These are phyloP conservation scores for Amphiprion ocellaris DNA, from an alignment of 2,113 vertebrate species.

Conservation along the genomic window DNA sequence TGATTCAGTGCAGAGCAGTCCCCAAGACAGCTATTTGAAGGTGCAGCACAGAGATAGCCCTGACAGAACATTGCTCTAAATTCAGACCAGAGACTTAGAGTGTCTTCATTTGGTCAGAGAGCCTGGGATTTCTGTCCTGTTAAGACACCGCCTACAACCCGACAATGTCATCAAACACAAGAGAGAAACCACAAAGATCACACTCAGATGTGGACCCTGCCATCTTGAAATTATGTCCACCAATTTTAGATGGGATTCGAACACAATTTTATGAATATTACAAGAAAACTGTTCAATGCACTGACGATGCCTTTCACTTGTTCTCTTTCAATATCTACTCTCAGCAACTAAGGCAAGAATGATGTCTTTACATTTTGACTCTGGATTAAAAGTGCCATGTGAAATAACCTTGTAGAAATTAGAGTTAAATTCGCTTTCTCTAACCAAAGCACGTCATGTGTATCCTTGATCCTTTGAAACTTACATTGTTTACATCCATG, in stretches of 20 bases:
- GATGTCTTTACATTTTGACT: no score
- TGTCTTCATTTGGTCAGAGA: constrained; percentile 45
- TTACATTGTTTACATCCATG: no score
- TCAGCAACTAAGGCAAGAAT: no score
- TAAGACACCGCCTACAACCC: constrained; percentile 9
- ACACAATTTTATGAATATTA: background rate
- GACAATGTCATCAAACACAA: constrained; percentile 1
- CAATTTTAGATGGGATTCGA: background rate
- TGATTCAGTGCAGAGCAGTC: constrained; percentile 72
- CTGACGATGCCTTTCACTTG: no score
- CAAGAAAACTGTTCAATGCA: no score
- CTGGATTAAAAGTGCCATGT: no score
- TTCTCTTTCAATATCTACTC: no score
- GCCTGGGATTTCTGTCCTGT: constrained; percentile 11
- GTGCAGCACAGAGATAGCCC: constrained; percentile 52
- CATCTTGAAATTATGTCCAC: background rate
- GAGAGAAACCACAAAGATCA: background rate
- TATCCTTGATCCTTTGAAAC: no score
- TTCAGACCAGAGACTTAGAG: constrained; percentile 44
- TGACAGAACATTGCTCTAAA: constrained; percentile 49
- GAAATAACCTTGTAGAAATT: no score
- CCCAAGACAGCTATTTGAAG: constrained; percentile 73
- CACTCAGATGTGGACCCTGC: background rate
- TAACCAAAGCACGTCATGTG: no score
- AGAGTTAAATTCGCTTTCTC: no score